A percentile compares a stretch with the other conserved stretches of the same genome.
These are phyloP conservation scores for Papilio glaucus DNA, from an alignment of 1,140 invertebrate species.

Conservation along the genomic window DNA sequence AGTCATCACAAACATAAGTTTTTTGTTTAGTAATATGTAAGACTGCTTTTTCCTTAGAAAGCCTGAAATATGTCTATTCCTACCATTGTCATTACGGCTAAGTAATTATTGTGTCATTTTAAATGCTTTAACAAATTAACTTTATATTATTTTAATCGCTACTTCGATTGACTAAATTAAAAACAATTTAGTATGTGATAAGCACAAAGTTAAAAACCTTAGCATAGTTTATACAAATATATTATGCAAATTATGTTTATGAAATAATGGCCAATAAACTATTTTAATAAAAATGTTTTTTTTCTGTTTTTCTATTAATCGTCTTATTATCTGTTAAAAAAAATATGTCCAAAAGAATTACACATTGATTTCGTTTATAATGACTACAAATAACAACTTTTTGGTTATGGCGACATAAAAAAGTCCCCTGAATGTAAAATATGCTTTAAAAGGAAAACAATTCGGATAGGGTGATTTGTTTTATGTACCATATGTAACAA, in stretches of 20 bases:
- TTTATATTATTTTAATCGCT: background rate
- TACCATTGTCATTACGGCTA: background rate
- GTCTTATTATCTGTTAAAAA: no score
- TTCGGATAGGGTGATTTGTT: no score
- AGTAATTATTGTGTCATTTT: slow-evolving; percentile 49
- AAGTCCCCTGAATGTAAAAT: no score
- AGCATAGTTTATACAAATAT: slow-evolving; percentile 19
- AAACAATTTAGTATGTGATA: slow-evolving; percentile 33
- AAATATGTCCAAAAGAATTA: no score
- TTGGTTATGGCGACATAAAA: no score
- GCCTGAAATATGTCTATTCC: slow-evolving; percentile 20
- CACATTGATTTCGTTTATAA: no score
- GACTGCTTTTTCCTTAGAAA: slow-evolving; percentile 15
- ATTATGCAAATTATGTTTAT: slow-evolving; percentile 26
- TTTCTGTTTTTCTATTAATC: no score
- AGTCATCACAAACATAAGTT: slow-evolving; percentile 38
- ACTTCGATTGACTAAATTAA: slow-evolving; percentile 18
- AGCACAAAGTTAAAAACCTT: slow-evolving; percentile 22
- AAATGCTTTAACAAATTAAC: slow-evolving; percentile 51
- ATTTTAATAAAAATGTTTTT: slow-evolving; percentile 9
- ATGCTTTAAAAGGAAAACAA: no score
- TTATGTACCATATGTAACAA: no score
- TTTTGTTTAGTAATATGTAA: slow-evolving; percentile 30
- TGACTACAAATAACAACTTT: no score
- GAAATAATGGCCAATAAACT: slow-evolving; percentile 23